Conservation (phyloP, 1,140 invertebrate species). For the Lutraria rhynchaena region DNA sequence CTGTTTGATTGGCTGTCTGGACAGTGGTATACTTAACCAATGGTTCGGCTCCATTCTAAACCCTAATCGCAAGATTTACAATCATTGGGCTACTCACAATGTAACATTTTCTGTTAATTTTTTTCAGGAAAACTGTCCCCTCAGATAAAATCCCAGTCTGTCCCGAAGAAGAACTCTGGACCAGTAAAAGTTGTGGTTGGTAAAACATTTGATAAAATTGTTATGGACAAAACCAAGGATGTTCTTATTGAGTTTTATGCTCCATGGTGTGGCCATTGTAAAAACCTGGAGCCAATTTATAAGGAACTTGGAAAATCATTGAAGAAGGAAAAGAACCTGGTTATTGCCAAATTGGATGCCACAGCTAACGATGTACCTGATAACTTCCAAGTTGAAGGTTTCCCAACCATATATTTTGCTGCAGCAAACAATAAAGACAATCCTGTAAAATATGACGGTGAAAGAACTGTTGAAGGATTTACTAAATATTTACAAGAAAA, state of each 20-base stretch:
- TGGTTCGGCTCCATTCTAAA: too few relatives aligned
- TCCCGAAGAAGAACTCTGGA: slow-evolving; percentile 93
- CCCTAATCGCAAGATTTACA: too few relatives aligned
- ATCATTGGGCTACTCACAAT: background rate
- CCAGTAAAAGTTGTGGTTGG: slow-evolving; percentile 95
- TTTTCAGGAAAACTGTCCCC: slow-evolving; percentile 88
- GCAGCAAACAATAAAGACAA: slow-evolving; percentile 91
- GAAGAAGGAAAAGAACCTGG: slow-evolving; percentile 90
- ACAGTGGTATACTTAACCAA: too few relatives aligned
- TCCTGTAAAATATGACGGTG: slow-evolving; percentile 94
- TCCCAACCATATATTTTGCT: slow-evolving; percentile 98
- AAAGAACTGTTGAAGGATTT: slow-evolving; percentile 96
- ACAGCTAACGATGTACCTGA: slow-evolving; percentile 98
- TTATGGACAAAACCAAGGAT: slow-evolving; percentile 95
- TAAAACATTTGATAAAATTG: slow-evolving; percentile 97
- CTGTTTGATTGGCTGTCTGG: too few relatives aligned
- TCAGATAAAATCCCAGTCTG: slow-evolving; percentile 96
- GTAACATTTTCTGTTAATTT: background rate
- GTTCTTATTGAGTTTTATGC: slow-evolving; percentile 98
- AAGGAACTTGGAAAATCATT: slow-evolving; percentile 96
- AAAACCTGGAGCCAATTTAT: slow-evolving; percentile 95
- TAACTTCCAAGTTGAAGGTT: slow-evolving; percentile 93
- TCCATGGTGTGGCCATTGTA: slow-evolving; percentile 99
- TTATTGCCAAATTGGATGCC: slow-evolving; percentile 99
- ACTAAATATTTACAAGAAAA: slow-evolving; percentile 97